These are phyloP conservation scores for Zootoca vivipara DNA, from an alignment of 2,113 vertebrate genomes.

Conservation along the genomic window DNA sequence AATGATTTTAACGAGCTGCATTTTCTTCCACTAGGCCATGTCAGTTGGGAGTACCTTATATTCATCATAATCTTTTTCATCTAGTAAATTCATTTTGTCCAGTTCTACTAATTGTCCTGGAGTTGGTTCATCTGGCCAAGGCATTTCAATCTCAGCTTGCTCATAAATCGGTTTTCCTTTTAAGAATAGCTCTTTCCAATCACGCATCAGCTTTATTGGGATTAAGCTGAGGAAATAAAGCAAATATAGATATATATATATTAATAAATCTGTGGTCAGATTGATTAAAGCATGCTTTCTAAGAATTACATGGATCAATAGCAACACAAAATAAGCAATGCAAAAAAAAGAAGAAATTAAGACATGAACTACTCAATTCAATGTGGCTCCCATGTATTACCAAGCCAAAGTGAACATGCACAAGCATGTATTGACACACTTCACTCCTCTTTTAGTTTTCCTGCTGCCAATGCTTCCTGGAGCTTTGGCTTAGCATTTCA, in stretches of 20 bases:
- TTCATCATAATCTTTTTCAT: constrained; percentile 87
- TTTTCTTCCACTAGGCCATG: constrained; percentile 50
- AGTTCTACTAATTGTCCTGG: constrained; percentile 75
- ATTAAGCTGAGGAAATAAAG: constrained; percentile 76
- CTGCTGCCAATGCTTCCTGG: too few relatives aligned
- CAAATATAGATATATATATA: not conserved
- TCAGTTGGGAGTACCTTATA: constrained; percentile 82
- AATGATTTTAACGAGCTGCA: constrained; percentile 44
- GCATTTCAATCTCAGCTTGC: constrained; percentile 60
- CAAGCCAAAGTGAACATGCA: too few relatives aligned
- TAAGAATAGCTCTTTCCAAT: constrained; percentile 91
- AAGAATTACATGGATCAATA: not conserved
- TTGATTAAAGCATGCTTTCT: not conserved
- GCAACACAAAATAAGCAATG: not conserved
- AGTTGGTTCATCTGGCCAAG: constrained; percentile 47
- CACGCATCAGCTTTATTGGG: constrained; percentile 83
- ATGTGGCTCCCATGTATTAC: too few relatives aligned
- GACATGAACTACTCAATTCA: not conserved
- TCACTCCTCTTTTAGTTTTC: too few relatives aligned
- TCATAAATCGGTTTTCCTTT: constrained; percentile 85
- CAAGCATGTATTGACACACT: too few relatives aligned
- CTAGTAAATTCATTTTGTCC: constrained; percentile 83
- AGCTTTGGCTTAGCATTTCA: too few relatives aligned
- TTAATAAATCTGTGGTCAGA: not conserved
- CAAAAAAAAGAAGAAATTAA: not conserved